Evolutionary conservation across 2,888 invertebrate genomes (phyloP), one percentile per base, ranked within the genome.

Genomic region (Melanargia galathea): DNA sequence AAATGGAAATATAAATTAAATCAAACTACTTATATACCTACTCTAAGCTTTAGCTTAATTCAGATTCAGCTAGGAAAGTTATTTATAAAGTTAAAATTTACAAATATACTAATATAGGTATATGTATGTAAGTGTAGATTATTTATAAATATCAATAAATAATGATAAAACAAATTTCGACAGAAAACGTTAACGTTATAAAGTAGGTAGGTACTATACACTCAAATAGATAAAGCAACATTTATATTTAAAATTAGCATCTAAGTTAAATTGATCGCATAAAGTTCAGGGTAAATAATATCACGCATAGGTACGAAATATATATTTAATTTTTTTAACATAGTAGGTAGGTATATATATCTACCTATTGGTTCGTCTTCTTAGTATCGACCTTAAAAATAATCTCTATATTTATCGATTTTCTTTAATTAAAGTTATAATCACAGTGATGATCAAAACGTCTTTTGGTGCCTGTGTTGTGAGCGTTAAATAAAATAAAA

Each of bases 251-350:
- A 51, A 51, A 51, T 51, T 51, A 51, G 51, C 51, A 18, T 51
- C 51, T 51, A 51, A 51, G 51, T 51, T 51, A 51, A 51, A 51
- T 51, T 30, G 33, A 51, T 30, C 16, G 30, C 30, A 51, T 30
- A 49, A 49, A 51, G 51, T 51, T 51, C 51, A 51, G 30, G 51
- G 51, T 51, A 51, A 51, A 51, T 51, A 26, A 26, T 26, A 49
- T 49, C 51, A 51, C 51, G 51, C 33, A 30, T 30, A 30, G 16
- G 49, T 49, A 30, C 51, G 26, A 51, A 24, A 51, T 33, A 51
- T 30, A 33, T 33, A 51, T 51, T 51, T 18, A 16, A 33, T 33
- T 16, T 11, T 30, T 49, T 30, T 10, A 51, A 51, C 51, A 3
- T 48, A 35, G 13, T 35, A n/a, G n/a, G n/a, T n/a, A n/a, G n/a